Percentiles rank a stretch among this genome's conserved stretches.
phyloP scores from a whole-genome alignment of 2,113 vertebrate species.

The Propithecus coquereli region DNA sequence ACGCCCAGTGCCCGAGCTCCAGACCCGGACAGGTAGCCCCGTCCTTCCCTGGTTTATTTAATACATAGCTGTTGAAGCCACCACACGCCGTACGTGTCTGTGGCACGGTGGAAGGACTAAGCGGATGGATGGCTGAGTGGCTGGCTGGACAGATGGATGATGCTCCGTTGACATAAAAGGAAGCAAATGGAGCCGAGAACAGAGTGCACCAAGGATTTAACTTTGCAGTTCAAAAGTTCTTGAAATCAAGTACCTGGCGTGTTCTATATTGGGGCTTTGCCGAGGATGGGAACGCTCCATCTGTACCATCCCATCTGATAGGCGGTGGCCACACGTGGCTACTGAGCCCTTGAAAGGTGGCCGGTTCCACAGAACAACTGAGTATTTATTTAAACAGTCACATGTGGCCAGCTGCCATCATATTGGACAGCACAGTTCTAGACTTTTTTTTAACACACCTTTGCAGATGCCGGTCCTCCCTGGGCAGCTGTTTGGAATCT shows the following conservation, averaged over 20 bases:
- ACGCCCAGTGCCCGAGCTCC: neutral
- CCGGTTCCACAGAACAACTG: neutral
- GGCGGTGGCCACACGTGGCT: neutral
- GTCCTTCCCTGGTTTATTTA: neutral
- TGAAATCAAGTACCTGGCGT: neutral
- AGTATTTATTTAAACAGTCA: neutral
- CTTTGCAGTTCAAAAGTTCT: neutral
- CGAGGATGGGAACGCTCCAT: neutral
- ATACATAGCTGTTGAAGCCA: neutral
- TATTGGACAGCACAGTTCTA: neutral
- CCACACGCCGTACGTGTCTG: neutral
- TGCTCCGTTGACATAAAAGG: neutral
- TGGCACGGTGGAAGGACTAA: neutral
- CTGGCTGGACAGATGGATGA: too few relatives aligned
- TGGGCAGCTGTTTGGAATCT: neutral
- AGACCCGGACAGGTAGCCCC: neutral
- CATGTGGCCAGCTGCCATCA: fast-evolving
- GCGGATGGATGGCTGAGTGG: neutral
- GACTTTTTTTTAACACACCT: neutral
- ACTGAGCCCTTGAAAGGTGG: neutral
- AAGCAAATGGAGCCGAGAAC: neutral
- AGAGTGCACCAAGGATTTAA: neutral
- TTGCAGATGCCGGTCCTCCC: neutral
- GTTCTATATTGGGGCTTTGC: neutral
- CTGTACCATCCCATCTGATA: neutral